phyloP scores from a whole-genome alignment of 2,888 invertebrate species.

The Serrognathus titanus region DNA sequence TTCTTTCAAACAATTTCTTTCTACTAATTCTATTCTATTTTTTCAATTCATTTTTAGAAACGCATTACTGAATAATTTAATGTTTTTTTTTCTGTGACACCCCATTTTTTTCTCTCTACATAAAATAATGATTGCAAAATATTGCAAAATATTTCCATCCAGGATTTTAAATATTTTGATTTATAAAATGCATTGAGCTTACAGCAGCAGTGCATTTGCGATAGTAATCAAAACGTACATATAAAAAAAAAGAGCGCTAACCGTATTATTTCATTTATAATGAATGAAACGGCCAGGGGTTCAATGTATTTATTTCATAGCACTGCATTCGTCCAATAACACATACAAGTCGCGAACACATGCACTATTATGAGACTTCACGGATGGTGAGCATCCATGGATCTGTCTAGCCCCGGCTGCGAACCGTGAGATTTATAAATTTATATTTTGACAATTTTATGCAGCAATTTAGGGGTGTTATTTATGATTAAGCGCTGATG shows the following conservation, averaged over 20 bases:
- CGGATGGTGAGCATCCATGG: slow-evolving; percentile 44
- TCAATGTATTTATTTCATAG: slow-evolving; percentile 27
- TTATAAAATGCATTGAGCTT: no score
- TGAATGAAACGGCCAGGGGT: slow-evolving; percentile 10
- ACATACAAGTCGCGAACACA: slow-evolving; percentile 45
- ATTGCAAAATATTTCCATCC: no score
- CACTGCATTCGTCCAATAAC: slow-evolving; percentile 28
- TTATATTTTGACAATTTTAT: slow-evolving; percentile 52
- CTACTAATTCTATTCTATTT: no score
- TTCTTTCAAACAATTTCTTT: no score
- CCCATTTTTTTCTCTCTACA: no score
- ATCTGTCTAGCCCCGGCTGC: slow-evolving; percentile 33
- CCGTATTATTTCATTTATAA: slow-evolving; percentile 1
- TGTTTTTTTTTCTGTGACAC: no score
- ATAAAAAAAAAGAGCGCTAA: neutral
- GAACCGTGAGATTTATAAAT: slow-evolving; percentile 51
- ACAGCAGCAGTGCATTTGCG: no score
- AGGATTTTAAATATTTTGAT: no score
- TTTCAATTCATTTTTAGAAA: no score
- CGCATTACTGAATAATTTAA: no score
- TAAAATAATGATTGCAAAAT: no score
- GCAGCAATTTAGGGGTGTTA: slow-evolving; percentile 46
- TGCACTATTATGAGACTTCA: slow-evolving; percentile 44
- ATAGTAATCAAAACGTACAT: no score
- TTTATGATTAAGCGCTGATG: slow-evolving; percentile 39